These are phyloP conservation scores for Unio pictorum DNA, from an alignment of 2,888 invertebrate genomes.

Conservation along the genomic window DNA sequence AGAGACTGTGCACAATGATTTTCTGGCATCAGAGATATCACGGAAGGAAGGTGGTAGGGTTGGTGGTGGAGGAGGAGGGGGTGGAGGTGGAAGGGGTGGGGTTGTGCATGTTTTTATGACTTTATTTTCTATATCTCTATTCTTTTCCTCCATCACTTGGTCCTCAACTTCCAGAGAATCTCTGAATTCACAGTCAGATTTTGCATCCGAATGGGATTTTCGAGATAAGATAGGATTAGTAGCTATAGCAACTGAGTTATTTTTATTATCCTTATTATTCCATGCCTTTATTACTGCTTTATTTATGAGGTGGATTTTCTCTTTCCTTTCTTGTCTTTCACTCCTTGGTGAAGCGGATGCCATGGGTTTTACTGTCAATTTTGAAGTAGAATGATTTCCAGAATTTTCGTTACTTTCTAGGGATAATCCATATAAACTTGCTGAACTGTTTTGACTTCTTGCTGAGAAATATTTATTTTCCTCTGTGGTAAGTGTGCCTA, in stretches of 20 bases:
- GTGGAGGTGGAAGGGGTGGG: conserved; percentile 41
- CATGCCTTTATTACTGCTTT: neutral
- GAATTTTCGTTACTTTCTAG: no score
- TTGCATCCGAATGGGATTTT: no score
- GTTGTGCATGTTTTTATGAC: conserved; percentile 15
- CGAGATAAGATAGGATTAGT: no score
- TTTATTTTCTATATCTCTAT: neutral
- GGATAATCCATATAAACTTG: no score
- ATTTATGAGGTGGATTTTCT: conserved; percentile 5
- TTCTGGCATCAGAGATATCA: neutral
- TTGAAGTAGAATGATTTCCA: no score
- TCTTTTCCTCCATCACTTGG: neutral
- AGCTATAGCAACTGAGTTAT: no score
- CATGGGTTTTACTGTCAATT: neutral
- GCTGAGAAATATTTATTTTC: no score
- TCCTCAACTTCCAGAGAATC: neutral
- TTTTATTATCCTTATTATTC: no score
- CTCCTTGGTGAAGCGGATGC: neutral
- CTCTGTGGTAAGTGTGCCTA: no score
- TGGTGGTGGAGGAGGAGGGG: conserved; percentile 37
- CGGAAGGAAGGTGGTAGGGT: conserved; percentile 11
- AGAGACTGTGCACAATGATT: neutral
- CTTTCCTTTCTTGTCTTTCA: neutral
- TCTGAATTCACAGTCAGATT: no score
- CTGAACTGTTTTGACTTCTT: no score